Base-by-base conservation (phyloP, 2,113 vertebrate species). In the Neogobius melanostomus region DNA sequence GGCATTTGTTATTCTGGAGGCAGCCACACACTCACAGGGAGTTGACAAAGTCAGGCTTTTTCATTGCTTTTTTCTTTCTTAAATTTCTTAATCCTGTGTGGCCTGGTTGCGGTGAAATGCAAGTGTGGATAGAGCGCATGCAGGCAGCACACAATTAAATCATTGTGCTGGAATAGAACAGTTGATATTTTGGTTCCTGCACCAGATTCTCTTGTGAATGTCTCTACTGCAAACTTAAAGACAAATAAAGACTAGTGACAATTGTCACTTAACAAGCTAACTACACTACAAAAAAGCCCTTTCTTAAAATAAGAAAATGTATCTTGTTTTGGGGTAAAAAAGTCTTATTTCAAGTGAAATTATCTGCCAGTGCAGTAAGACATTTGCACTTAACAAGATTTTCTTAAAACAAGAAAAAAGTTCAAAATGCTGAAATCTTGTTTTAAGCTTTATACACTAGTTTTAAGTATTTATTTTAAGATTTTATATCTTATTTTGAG, bases 1-100 rank as follows among this genome's bases (percentile, higher is more conserved):
- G 46, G 60, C 61, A 56, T 80, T 84, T 79, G 53, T 76, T 86
- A 84, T 88, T 82, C 80, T 61, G 49, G 65, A 64, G 50, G 66
- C 63, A 80, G n/a, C 47, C 12, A 1, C 64, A 44, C 21, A 10
- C 68, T 73, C 49, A 66, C 57, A 56, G 60, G 65, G 64, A 68
- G 72, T 63, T 69, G 21, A 51, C 64, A 56, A 51, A 76, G 64
- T 80, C 17, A 64, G 42, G 50, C 68, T 69, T 75, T 56, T 71
- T 68, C 12, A 48, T 68, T 77, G 12, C 7, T 74, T 67, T 63
- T 61, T 68, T 68, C 44, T 11, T 63, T 14, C 52, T 72, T 73
- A 65, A 54, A 75, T 52, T 71, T 61, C 47, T 57, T 49, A 68
- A 64, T 71, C 68, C 68, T 57, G 72, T 68, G 69, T 75, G 68